A percentile compares a stretch with the other conserved stretches of the same genome.
phyloP scores from a whole-genome alignment of 2,113 vertebrate species.

The Meles meles region DNA sequence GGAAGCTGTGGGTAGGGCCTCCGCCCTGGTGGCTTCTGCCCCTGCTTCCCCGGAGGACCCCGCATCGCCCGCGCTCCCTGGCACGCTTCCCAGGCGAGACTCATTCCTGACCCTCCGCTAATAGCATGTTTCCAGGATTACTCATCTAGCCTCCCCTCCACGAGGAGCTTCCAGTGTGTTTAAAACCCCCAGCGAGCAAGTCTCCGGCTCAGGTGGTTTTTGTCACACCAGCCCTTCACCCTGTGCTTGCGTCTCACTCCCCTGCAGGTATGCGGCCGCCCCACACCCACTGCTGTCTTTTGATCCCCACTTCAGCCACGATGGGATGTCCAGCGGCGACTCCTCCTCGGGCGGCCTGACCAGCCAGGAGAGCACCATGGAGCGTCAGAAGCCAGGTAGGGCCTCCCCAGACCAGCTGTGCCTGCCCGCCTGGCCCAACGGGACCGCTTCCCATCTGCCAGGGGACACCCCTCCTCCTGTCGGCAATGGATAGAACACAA shows the following conservation, averaged over 20 bases:
- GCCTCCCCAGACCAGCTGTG: accelerated
- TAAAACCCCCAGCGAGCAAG: neutral
- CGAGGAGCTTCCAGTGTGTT: neutral
- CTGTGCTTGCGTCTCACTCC: neutral
- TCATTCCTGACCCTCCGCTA: neutral
- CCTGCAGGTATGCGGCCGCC: conserved; percentile 81
- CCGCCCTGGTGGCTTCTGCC: neutral
- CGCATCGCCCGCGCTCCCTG: neutral
- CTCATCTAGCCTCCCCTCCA: neutral
- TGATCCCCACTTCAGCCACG: conserved; percentile 85
- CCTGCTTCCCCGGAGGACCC: neutral
- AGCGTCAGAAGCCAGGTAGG: conserved; percentile 90
- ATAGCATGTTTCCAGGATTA: neutral
- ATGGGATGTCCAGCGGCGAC: conserved; percentile 87
- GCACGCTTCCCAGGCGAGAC: neutral
- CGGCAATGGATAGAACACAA: neutral
- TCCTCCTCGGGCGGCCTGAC: conserved; percentile 89
- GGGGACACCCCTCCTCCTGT: neutral
- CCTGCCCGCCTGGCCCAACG: accelerated
- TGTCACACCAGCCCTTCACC: neutral
- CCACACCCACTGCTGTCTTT: conserved; percentile 83
- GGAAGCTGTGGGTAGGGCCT: neutral
- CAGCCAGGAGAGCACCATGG: conserved; percentile 93
- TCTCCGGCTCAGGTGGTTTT: neutral
- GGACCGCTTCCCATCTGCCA: neutral